Evolutionary conservation across 2,797 vertebrate species (phyloP).

Genomic region (Phrynocephalus vlangalii): DNA sequence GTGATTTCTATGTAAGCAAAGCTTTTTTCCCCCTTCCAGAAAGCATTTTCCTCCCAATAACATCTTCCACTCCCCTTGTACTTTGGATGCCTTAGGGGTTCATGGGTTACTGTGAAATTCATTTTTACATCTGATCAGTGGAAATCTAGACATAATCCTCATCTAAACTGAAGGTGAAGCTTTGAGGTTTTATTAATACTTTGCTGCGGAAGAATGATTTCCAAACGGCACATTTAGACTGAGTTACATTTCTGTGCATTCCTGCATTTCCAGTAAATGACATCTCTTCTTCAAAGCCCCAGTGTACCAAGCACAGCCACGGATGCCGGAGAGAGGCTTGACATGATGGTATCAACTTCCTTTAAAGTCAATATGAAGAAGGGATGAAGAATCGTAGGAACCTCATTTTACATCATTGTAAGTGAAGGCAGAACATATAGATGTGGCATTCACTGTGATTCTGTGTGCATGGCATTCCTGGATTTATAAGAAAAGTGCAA

Average conservation of each 20-base stretch:
- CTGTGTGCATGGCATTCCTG: constrained; percentile 40
- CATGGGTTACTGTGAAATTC: not conserved
- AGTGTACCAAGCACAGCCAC: constrained; percentile 52
- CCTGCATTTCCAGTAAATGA: constrained; percentile 59
- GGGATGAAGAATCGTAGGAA: constrained; percentile 58
- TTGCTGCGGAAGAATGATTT: constrained; percentile 40
- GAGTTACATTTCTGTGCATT: constrained; percentile 38
- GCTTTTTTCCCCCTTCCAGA: constrained; percentile 29
- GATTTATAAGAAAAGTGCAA: constrained; percentile 60
- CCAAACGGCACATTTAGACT: constrained; percentile 55
- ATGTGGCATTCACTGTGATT: constrained; percentile 61
- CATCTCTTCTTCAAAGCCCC: constrained; percentile 62
- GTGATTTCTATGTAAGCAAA: constrained; percentile 18
- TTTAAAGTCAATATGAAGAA: constrained; percentile 59
- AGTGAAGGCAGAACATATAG: constrained; percentile 62
- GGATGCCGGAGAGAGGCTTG: constrained; percentile 28
- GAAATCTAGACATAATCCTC: constrained; percentile 42
- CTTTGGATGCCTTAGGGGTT: constrained; percentile 23
- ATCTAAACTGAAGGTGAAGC: constrained; percentile 51
- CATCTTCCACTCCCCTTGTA: constrained; percentile 20
- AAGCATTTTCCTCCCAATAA: constrained; percentile 15
- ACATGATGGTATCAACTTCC: constrained; percentile 38
- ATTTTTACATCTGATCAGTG: constrained; percentile 39
- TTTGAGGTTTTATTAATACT: constrained; percentile 38
- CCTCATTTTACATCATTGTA: constrained; percentile 67